Evolutionary conservation across 2,113 vertebrate genomes (phyloP), one percentile per base, ranked within the genome.

Genomic region (Zapus hudsonius): DNA sequence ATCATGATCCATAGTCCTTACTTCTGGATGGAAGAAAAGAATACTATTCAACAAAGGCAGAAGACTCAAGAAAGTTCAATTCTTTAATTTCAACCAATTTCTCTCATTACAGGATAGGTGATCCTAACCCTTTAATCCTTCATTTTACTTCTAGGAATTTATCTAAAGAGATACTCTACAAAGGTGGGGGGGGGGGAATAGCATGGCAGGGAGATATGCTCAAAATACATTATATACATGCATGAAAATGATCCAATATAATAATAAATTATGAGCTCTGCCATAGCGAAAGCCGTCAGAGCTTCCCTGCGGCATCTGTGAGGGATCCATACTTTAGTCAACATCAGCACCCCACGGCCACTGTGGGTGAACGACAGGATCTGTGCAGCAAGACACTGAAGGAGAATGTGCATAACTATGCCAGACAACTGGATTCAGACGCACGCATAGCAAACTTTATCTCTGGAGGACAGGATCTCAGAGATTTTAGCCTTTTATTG

Each of bases 41-140:
- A 91, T 1, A 87, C n/a, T 64, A 92, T 87, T 72, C n/a, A n/a
- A 27, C 40, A 29, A 97, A 42, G 74, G 36, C 40, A 92, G 31
- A 64, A 87, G 67, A 74, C 5, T 13, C 40, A 19, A 7, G 19
- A 16, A 67, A 52, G 36, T 3, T 44, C 47, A 63, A 57, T 69
- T 76, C 36, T 33, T 76, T 19, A 27, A 36, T 38, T 79, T 52
- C 79, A 31, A 87, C 1, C 64, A 42, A 72, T 81, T 74, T 63
- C 33, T 81, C 72, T 36, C 15, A 61, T 80, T 67, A 66, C 11
- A 33, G 19, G 42, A 92, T 20, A 80, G 19, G n/a, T 70, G 36
- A 69, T 31, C 59, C 66, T 76, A 33, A 81, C 36, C 61, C 70
- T 92, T 15, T 83, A 74, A 70, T 59, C 40, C 64, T 81, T 29